Evolutionary conservation across 1,140 invertebrate species (phyloP).

Genomic region (Brachionus sp.): DNA sequence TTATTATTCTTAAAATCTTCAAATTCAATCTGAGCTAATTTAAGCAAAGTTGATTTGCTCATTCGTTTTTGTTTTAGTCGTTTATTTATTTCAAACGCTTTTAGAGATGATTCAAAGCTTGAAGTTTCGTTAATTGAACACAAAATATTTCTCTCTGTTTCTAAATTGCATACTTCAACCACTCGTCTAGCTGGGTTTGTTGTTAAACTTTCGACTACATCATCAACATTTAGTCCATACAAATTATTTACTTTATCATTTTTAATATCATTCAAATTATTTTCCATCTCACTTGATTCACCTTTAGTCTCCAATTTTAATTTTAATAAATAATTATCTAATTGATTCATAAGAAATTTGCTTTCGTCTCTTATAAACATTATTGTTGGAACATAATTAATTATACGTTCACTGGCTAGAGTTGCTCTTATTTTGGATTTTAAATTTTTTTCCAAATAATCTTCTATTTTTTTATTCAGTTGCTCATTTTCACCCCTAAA

Average conservation of each 20-base stretch:
- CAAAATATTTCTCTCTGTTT: background rate
- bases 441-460: constrained; percentile 25
- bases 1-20: background rate
- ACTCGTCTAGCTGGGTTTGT: background rate
- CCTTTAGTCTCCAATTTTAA: constrained; percentile 8
- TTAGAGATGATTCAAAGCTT: background rate
- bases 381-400: constrained; percentile 40
- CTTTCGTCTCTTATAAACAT: constrained; percentile 20
- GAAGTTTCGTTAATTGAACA: background rate
- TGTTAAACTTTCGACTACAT: background rate
- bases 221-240: constrained; percentile 20
- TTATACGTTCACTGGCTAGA: background rate
- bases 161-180: background rate
- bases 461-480: background rate
- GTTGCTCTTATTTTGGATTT: background rate
- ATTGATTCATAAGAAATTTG: background rate
- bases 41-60: background rate
- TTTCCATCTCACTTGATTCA: background rate
- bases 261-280: background rate
- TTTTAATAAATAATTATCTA: constrained; percentile 1
- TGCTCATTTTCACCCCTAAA: constrained; percentile 13
- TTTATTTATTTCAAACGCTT: constrained; percentile 43
- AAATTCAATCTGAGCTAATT: constrained; percentile 30
- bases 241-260: constrained; percentile 22
- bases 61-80: constrained; percentile 10